Evolutionary conservation across 2,888 invertebrate species (phyloP), one percentile per base, ranked within the genome.

Genomic region (Drosophila anceps): DNA sequence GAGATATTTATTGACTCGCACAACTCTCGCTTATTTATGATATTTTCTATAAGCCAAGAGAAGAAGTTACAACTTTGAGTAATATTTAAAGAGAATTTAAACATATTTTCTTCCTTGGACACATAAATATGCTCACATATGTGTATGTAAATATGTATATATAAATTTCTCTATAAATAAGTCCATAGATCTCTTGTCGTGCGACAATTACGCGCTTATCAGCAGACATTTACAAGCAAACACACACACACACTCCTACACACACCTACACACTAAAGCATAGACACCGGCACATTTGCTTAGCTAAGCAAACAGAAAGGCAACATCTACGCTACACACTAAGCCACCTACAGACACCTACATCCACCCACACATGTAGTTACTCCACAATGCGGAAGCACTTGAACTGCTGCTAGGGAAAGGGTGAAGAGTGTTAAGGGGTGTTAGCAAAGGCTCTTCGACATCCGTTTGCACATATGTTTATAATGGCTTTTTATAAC

Each of bases 401-500:
- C 76, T 87, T 82, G 72, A 85, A 72, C 62, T 51, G 73, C 72
- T 58, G 59, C 44, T 39, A 15, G 33, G 39, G 43, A 46, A 59
- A 35, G 46, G 58, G 46, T 46, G 9, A 20, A 33, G 51, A 15
- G 20, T 20, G 15, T 35, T 27, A 44, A 44, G 33, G 24, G 29
- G 50, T 46, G 7, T n/a, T 20, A 18, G 29, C 54, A 20, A 20
- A 37, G 4, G 39, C 37, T 27, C 44, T 39, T 24, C 39, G 48
- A 12, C 57, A 59, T 44, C 64, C 59, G 43, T 43, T 80, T 58
- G 63, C 82, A 90, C 90, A 86, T 88, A 86, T 86, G 86, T 72
- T 90, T 84, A 74, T 90, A 86, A 86, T 90, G 89, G 79, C 70
- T 71, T 79, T 87, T 90, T 81, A 72, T 86, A 84, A 86, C 86